Evolutionary conservation across 2,113 vertebrate genomes (phyloP).

Genomic region (Fulica atra): DNA sequence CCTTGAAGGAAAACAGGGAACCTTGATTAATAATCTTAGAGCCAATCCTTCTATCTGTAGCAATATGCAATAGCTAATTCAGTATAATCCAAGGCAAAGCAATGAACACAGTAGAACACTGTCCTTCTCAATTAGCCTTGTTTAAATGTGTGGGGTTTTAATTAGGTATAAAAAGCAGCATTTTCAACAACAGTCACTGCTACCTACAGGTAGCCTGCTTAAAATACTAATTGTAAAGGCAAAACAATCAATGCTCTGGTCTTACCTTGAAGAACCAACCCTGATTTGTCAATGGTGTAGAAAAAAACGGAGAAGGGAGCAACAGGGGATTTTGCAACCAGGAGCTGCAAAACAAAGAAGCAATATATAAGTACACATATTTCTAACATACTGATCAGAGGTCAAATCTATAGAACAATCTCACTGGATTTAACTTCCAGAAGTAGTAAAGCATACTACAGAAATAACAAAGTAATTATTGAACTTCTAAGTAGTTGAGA

Average conservation of each 20-base stretch:
- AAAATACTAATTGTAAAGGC: neutral
- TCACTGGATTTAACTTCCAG: neutral
- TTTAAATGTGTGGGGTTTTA: neutral
- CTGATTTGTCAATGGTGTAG: constrained; percentile 80
- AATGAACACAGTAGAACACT: neutral
- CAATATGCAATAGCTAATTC: neutral
- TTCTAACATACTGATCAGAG: neutral
- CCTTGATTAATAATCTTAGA: neutral
- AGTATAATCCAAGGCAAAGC: neutral
- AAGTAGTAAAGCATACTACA: neutral
- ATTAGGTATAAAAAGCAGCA: neutral
- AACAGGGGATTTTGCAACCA: constrained; percentile 85
- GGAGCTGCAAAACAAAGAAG: constrained; percentile 73
- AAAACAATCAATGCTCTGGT: neutral
- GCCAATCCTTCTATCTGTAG: neutral
- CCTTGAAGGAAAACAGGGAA: neutral
- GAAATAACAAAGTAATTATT: neutral
- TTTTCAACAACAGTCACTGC: neutral
- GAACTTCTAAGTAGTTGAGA: neutral
- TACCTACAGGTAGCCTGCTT: neutral
- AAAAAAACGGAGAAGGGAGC: constrained; percentile 78
- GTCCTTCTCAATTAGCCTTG: neutral
- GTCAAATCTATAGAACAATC: neutral
- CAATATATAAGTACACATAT: neutral
- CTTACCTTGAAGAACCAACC: constrained; percentile 84